A percentile compares a stretch with the other conserved stretches of the same genome.
Conservation (phyloP, 2,797 vertebrate species). For the Enteromius treurensis region DNA sequence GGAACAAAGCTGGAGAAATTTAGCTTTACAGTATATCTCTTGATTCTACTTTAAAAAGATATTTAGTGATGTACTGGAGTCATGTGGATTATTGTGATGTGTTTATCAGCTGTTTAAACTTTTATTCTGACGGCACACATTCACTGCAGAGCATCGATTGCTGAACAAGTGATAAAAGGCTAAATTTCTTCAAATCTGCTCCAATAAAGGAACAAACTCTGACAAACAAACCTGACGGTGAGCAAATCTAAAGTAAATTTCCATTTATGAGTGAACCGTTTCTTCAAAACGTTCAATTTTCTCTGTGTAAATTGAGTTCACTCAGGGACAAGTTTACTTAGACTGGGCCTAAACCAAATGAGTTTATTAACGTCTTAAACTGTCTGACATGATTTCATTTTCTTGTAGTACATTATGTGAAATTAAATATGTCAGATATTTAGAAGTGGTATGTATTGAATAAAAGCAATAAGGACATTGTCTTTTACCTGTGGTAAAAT, state of each 20-base stretch:
- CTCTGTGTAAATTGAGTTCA: slow-evolving; percentile 14
- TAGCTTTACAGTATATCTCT: background rate
- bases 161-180: background rate
- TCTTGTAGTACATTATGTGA: slow-evolving; percentile 16
- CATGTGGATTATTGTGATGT: background rate
- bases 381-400: background rate
- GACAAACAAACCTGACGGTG: background rate
- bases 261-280: background rate
- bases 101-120: background rate
- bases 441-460: slow-evolving; percentile 26
- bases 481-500: slow-evolving; percentile 42
- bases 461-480: slow-evolving; percentile 6
- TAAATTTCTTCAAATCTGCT: background rate
- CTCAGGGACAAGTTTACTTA: slow-evolving; percentile 37
- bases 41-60: background rate
- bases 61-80: background rate
- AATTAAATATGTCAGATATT: slow-evolving; percentile 13
- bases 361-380: slow-evolving; percentile 31
- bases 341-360: slow-evolving; percentile 20
- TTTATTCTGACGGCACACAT: background rate
- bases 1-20: background rate
- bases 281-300: background rate
- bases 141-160: background rate
- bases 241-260: background rate
- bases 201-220: background rate